These are phyloP conservation scores for Gouania willdenowi DNA, from an alignment of 2,797 vertebrate species.

Conservation along the genomic window DNA sequence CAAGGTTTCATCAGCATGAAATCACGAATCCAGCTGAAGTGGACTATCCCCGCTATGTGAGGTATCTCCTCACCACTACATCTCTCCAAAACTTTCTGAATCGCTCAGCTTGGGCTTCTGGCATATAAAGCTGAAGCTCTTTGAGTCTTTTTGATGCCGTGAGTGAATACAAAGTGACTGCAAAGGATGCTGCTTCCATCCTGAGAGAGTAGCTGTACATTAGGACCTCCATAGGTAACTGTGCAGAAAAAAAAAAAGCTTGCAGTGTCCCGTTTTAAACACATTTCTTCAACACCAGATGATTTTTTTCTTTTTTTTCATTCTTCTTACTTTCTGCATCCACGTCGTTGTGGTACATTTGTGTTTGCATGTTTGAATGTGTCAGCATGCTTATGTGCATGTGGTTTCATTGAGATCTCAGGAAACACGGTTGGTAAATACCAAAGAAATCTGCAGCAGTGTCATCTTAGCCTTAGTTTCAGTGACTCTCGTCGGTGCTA, in stretches of 20 bases:
- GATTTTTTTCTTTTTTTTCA: constrained; percentile 14
- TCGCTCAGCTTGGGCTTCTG: constrained; percentile 43
- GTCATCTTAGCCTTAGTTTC: constrained; percentile 64
- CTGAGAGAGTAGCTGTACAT: constrained; percentile 58
- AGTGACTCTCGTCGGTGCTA: constrained; percentile 65
- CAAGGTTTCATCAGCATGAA: constrained; percentile 47
- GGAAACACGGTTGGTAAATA: constrained; percentile 62
- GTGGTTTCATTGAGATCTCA: constrained; percentile 58
- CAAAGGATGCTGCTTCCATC: constrained; percentile 55
- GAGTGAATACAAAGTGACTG: constrained; percentile 49
- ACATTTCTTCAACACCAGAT: constrained; percentile 35
- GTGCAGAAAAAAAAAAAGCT: constrained; percentile 51
- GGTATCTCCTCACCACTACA: constrained; percentile 26
- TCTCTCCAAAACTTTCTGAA: constrained; percentile 34
- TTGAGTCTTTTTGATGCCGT: constrained; percentile 49
- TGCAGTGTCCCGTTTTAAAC: constrained; percentile 55
- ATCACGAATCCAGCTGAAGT: constrained; percentile 38
- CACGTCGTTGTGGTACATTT: constrained; percentile 34
- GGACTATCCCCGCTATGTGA: constrained; percentile 36
- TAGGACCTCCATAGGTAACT: constrained; percentile 35
- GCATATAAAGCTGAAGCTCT: constrained; percentile 38
- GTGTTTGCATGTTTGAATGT: constrained; percentile 52
- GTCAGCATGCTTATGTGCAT: constrained; percentile 55
- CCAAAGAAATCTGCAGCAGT: constrained; percentile 65
- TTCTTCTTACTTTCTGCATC: constrained; percentile 46